Evolutionary conservation across 92 coral and sea anemone species (phyloP), one percentile per base, ranked within the genome.

Genomic region (Parazoanthus atlanticus): DNA sequence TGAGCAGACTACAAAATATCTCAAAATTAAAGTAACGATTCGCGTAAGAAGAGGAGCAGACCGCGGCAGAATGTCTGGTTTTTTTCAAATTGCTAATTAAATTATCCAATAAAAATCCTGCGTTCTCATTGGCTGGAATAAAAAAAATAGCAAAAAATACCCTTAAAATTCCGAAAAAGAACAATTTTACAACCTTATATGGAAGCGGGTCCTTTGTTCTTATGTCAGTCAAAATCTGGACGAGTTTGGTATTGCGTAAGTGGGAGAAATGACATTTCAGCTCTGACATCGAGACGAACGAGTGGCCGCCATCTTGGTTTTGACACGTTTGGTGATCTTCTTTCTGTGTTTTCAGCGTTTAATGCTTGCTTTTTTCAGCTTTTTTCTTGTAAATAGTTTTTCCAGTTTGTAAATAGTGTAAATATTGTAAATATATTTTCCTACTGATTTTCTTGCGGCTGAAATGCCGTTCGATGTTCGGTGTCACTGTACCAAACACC

Each of bases 1-100:
- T 76, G 7, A 86, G 83, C 31, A 82, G 91, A 74, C 67, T 70
- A n/a, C n/a, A n/a, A n/a, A n/a, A n/a, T n/a, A n/a, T n/a, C n/a
- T n/a, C n/a, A n/a, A n/a, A n/a, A n/a, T n/a, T n/a, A n/a, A 61
- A 61, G 69, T 61, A 61, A 61, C 69, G 21, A 61, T 8, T 25
- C 19, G 69, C 21, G 69, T 61, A 61, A 61, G 69, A 61, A 61
- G 69, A 61, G 69, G 69, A 61, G 69, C 69, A 61, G 19, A 8
- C 25, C 67, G 2, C 69, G 69, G 69, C 69, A 61, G 69, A 3
- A 61, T 61, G 69, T 61, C 69, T 61, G 69, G 19, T 61, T 61
- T 61, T 13, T 8, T 61, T 23, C 19, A 61, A 61, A 17, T 61
- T 25, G 3, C n/a, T 61, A 61, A 2, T 61, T 3, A 9, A 61